Percentiles rank a stretch among this genome's conserved stretches.
Evolutionary conservation across 1,140 invertebrate genomes (phyloP).

Genomic region (Drosophila persimilis): DNA sequence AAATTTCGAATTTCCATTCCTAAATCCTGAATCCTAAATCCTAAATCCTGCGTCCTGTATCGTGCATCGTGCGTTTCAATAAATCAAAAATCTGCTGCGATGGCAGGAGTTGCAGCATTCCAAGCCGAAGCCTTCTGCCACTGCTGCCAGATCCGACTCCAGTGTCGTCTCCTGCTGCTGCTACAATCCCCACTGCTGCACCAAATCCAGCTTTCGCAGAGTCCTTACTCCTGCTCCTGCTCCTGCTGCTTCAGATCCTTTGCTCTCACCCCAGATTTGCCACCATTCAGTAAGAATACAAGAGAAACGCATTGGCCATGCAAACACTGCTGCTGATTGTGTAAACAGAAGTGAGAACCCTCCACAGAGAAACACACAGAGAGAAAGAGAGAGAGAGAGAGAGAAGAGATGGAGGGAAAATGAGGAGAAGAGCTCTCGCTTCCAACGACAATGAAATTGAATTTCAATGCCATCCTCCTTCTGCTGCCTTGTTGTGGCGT

Average conservation of each 20-base stretch:
- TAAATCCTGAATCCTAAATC: too few relatives aligned
- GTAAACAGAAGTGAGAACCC: conserved; percentile 41
- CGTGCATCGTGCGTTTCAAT: conserved; percentile 38
- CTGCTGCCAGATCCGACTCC: too few relatives aligned
- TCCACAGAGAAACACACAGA: background rate
- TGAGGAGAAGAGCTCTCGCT: conserved; percentile 4
- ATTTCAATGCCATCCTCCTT: conserved; percentile 27
- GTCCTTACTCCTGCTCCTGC: too few relatives aligned
- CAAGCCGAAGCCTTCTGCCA: too few relatives aligned
- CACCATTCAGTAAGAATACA: conserved; percentile 15
- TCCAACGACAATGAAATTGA: conserved; percentile 39
- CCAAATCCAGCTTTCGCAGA: too few relatives aligned
- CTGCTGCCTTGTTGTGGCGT: conserved; percentile 26
- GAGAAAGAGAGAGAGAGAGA: conserved; percentile 7
- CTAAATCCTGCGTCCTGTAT: background rate
- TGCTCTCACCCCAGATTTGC: background rate
- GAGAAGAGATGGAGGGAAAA: background rate
- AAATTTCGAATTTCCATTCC: too few relatives aligned
- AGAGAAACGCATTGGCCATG: conserved; percentile 48
- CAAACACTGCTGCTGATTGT: conserved; percentile 49
- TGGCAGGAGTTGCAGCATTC: conserved; percentile 25
- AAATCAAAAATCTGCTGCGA: conserved; percentile 67
- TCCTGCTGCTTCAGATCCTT: conserved; percentile 8
- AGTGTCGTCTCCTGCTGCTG: too few relatives aligned
- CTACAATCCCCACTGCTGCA: too few relatives aligned